Conservation (phyloP, 2,888 invertebrate species). For the Nymphalis urticae region DNA sequence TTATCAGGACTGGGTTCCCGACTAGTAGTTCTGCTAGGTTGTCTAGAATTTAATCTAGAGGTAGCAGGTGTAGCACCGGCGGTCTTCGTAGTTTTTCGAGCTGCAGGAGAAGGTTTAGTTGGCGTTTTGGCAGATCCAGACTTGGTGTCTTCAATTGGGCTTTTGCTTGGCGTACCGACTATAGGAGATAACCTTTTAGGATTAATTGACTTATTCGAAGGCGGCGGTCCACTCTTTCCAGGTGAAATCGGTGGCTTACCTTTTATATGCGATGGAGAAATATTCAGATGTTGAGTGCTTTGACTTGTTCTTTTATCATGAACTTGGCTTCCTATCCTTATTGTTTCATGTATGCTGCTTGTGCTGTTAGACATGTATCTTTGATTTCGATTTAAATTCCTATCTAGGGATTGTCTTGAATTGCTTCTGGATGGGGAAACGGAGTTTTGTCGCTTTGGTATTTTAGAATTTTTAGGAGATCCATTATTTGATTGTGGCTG, state of each 20-base stretch:
- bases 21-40: slow-evolving; percentile 66
- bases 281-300: slow-evolving; percentile 68
- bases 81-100: slow-evolving; percentile 62
- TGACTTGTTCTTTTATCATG: slow-evolving; percentile 69
- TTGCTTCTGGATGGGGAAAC: slow-evolving; percentile 66
- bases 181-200: slow-evolving; percentile 76
- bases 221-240: slow-evolving; percentile 72
- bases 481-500: slow-evolving; percentile 74
- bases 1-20: slow-evolving; percentile 74
- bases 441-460: slow-evolving; percentile 74
- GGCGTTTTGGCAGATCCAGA: slow-evolving; percentile 60
- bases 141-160: slow-evolving; percentile 68
- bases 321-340: slow-evolving; percentile 65
- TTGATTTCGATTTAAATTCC: slow-evolving; percentile 61
- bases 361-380: slow-evolving; percentile 75
- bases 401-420: slow-evolving; percentile 54
- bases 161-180: slow-evolving; percentile 77
- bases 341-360: slow-evolving; percentile 75
- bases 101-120: slow-evolving; percentile 55
- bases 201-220: slow-evolving; percentile 70
- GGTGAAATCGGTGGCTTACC: slow-evolving; percentile 78
- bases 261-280: slow-evolving; percentile 66
- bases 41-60: slow-evolving; percentile 72
- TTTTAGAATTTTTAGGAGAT: slow-evolving; percentile 77
- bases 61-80: slow-evolving; percentile 65